Base-by-base conservation (phyloP, 2,797 vertebrate genomes). In the Sebastes hubbsi region DNA sequence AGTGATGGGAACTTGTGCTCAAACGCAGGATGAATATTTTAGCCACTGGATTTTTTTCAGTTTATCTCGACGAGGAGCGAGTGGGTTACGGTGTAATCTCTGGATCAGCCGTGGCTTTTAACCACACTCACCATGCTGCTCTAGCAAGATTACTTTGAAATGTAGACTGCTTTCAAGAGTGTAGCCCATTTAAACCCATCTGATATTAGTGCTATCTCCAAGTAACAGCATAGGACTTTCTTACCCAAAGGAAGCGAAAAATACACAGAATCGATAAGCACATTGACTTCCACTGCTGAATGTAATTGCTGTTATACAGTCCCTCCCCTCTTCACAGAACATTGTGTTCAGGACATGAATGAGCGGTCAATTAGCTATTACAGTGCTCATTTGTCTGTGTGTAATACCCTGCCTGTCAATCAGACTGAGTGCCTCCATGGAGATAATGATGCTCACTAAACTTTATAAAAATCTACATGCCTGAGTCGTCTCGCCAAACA, bases 361-460 rank as follows among this genome's bases (percentile, higher is more conserved):
- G 80, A 88, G 81, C 27, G 42, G 89, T 92, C 92, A 90, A 87
- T 94, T 92, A 91, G 77, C 86, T 86, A 82, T 88, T 82, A 89
- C 89, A 87, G 73, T 82, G 84, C 80, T 88, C 82, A 83, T 86
- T 88, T 91, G 82, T 90, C 87, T 90, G 81, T 77, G 59, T 86
- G 85, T 83, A 92, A 91, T 86, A 82, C 80, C 59, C 69, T 49
- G 72, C 67, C 64, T 91, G 87, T 87, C 90, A 88, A 73, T 91
- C 91, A 88, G 46, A 82, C 80, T 30, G 65, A 86, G 36, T 49
- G 81, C 49, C 69, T 87, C 80, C 30, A 60, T 54, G 54, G 63
- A 73, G 75, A 89, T 81, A 70, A 84, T 86, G 80, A 82, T 38
- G 30, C 85, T 79, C 66, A 12, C 73, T 32, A 73, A 86, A 81